Conservation (phyloP, 2,888 invertebrate genomes). For the Cartodere bifasciata region DNA sequence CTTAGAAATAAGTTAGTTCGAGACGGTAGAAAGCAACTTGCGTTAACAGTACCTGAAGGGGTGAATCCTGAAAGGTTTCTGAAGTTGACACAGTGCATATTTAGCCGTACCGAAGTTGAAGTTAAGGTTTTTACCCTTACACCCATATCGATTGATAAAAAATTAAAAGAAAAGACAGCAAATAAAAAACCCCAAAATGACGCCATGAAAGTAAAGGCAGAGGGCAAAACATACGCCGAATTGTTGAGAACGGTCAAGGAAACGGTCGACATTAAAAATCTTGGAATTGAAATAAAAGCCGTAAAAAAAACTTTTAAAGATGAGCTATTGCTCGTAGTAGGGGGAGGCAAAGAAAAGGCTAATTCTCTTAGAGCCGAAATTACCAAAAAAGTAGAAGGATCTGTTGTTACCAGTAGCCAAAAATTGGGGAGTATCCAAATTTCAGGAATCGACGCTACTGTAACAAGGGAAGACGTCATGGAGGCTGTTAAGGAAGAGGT, state of each 20-base stretch:
- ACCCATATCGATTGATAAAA: too few relatives aligned
- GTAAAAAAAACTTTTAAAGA: slow-evolving; percentile 2
- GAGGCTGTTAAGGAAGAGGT: background rate
- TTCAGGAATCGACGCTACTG: slow-evolving; percentile 9
- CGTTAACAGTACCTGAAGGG: too few relatives aligned
- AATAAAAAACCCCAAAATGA: too few relatives aligned
- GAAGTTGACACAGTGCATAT: too few relatives aligned
- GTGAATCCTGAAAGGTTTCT: too few relatives aligned
- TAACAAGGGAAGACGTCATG: slow-evolving; percentile 5
- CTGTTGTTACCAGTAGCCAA: too few relatives aligned
- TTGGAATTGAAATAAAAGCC: slow-evolving; percentile 6
- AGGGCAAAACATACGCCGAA: background rate
- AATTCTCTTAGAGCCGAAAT: slow-evolving; percentile 6
- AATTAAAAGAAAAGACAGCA: too few relatives aligned
- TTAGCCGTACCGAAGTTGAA: too few relatives aligned
- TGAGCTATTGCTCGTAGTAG: slow-evolving; percentile 5
- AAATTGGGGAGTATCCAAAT: slow-evolving; percentile 6
- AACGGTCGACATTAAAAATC: background rate
- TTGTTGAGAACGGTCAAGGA: background rate
- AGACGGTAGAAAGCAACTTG: too few relatives aligned
- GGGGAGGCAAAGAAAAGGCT: slow-evolving; percentile 1
- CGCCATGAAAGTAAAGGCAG: background rate
- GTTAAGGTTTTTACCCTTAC: too few relatives aligned
- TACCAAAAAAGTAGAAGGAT: background rate
- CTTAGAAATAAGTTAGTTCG: too few relatives aligned